Evolutionary conservation across 2,113 vertebrate genomes (phyloP), one percentile per base, ranked within the genome.

Genomic region (Propithecus coquereli): DNA sequence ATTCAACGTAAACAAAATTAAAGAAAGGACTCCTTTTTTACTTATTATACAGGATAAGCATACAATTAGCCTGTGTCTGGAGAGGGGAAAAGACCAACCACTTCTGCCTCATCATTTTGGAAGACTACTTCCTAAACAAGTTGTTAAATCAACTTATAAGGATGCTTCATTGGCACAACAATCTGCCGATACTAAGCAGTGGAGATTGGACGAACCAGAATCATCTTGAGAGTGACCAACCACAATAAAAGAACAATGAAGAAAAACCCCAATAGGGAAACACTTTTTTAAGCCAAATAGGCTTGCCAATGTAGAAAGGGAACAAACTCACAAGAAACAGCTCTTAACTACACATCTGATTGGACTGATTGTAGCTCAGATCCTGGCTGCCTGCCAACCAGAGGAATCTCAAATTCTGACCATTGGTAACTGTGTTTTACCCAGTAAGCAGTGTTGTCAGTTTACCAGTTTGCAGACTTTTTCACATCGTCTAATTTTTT

Each of bases 1-100:
- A 76, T 32, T 71, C 30, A 80, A 97, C 96, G 66, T 37, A 70
- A 91, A 87, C 57, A 84, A 94, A 96, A 63, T 74, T 43, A 77
- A 80, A 59, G 27, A 32, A 94, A 74, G 57, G 66, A 10, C 47
- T 12, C 18, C 18, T 77, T 73, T 81, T 45, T 86, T 71, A 47
- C 22, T 68, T 47, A 63, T 68, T 47, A 63, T 32, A 66, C 6
- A 52, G 45, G 6, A 70, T 68, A 32, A 92, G 22, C 4, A 27
- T 45, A 77, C 4, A 63, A 12, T 83, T 47, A 92, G 10, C 25
- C n/a, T 68, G 2, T 5, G n/a, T 79, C n/a, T n/a, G 14, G 16
- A 93, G 73, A 5, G 8, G 32, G 18, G 18, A 18, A 59, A 82
- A 81, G 30, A 77, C 18, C 25, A 57, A 22, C 13, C 22, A 57